These are phyloP conservation scores for Pandion haliaetus DNA, from an alignment of 2,113 vertebrate species.

Conservation along the genomic window DNA sequence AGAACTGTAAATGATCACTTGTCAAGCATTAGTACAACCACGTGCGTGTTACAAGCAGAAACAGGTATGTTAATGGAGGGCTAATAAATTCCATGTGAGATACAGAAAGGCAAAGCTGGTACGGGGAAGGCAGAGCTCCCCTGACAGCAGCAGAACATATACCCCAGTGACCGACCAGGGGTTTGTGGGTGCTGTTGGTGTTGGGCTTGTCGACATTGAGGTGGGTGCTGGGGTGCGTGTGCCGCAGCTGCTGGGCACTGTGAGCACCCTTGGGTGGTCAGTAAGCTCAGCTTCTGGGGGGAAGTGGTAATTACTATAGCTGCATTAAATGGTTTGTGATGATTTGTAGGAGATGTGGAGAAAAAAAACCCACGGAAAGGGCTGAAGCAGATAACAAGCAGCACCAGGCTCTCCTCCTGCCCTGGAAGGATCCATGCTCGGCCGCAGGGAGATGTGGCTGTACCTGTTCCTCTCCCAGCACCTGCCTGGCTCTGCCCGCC, in stretches of 20 bases:
- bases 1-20: not conserved
- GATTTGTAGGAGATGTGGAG: not conserved
- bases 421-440: fast-evolving
- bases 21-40: not conserved
- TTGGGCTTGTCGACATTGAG: not conserved
- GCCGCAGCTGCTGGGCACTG: not conserved
- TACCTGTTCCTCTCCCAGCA: not conserved
- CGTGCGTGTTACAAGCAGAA: not conserved
- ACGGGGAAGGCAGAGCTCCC: not conserved
- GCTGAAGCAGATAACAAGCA: fast-evolving
- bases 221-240: not conserved
- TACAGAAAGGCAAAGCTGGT: not conserved
- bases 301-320: not conserved
- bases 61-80: not conserved
- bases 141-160: not conserved
- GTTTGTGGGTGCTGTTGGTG: not conserved
- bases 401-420: not conserved
- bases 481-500: not conserved
- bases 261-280: not conserved
- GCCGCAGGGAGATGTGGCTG: not conserved
- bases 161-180: not conserved
- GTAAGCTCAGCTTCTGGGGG: not conserved
- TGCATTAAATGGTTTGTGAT: not conserved
- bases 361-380: not conserved
- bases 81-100: not conserved